These are phyloP conservation scores for Orthosia cruda DNA, from an alignment of 2,888 invertebrate genomes.

Conservation along the genomic window DNA sequence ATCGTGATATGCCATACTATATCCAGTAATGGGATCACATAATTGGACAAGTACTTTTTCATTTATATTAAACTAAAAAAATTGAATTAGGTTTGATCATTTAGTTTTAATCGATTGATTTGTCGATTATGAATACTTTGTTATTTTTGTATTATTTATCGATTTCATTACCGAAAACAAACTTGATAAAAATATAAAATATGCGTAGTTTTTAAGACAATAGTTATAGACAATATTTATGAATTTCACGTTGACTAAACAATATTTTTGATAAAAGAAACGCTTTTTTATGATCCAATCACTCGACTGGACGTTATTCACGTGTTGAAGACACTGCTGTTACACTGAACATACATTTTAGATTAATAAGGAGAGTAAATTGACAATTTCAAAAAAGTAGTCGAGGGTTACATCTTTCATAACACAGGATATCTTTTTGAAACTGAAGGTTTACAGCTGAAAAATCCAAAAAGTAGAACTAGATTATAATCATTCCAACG, in stretches of 20 bases:
- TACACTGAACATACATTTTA: slow-evolving; percentile 52
- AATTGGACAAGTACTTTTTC: slow-evolving; percentile 8
- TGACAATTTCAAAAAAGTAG: slow-evolving; percentile 65
- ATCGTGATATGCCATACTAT: slow-evolving; percentile 63
- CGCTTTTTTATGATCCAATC: slow-evolving; percentile 58
- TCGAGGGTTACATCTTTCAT: slow-evolving; percentile 42
- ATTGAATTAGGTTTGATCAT: not conserved
- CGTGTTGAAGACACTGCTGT: slow-evolving; percentile 24
- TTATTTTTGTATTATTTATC: not conserved
- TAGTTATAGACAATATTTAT: not conserved
- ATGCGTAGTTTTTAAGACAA: not conserved
- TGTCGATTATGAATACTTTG: not conserved
- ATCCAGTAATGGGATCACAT: slow-evolving; percentile 72
- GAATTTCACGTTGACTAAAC: not conserved
- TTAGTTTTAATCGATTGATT: slow-evolving; percentile 1
- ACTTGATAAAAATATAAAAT: not conserved
- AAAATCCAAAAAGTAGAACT: slow-evolving; percentile 62
- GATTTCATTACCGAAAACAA: not conserved
- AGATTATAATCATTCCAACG: slow-evolving; percentile 38
- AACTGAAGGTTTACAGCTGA: slow-evolving; percentile 66
- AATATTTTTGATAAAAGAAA: not conserved
- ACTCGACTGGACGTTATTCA: slow-evolving; percentile 57
- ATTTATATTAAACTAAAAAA: not conserved
- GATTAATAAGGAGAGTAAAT: slow-evolving; percentile 60
- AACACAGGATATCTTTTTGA: slow-evolving; percentile 62